A percentile compares a stretch with the other conserved stretches of the same genome.
These are phyloP conservation scores for Ptilodon capucinus DNA, from an alignment of 2,888 invertebrate genomes.

Conservation along the genomic window DNA sequence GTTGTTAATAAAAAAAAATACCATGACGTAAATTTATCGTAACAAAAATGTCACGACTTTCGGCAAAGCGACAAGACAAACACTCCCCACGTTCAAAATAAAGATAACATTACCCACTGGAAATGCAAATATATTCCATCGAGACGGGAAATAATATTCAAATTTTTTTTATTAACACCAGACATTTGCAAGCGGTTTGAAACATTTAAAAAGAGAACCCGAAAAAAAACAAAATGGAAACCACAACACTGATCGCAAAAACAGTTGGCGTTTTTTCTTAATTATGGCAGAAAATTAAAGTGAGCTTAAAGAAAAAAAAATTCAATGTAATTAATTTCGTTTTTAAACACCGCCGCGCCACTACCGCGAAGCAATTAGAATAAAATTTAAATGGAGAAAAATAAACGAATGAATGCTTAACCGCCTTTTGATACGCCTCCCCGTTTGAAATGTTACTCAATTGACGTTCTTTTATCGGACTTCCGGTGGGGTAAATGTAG, in stretches of 20 bases:
- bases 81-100: not conserved
- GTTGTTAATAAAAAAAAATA: too few relatives aligned
- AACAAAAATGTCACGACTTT: too few relatives aligned
- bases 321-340: constrained; percentile 47
- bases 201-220: not conserved
- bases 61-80: not conserved
- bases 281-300: constrained; percentile 47
- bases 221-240: constrained; percentile 8
- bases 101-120: not conserved
- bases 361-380: constrained; percentile 21
- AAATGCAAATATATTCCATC: not conserved
- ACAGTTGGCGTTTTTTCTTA: constrained; percentile 21
- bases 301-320: constrained; percentile 43
- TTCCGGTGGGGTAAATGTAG: not conserved
- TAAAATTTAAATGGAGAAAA: constrained; percentile 20
- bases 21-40: too few relatives aligned
- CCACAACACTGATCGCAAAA: not conserved
- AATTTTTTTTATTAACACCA: not conserved
- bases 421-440: constrained; percentile 1
- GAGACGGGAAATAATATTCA: not conserved
- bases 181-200: not conserved
- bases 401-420: not conserved
- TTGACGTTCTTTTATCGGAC: not conserved
- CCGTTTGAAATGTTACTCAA: not conserved
- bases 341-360: constrained; percentile 22